A percentile compares a stretch with the other conserved stretches of the same genome.
Evolutionary conservation across 2,888 invertebrate species (phyloP).

Genomic region (Scaptomyza cyrtandrae): DNA sequence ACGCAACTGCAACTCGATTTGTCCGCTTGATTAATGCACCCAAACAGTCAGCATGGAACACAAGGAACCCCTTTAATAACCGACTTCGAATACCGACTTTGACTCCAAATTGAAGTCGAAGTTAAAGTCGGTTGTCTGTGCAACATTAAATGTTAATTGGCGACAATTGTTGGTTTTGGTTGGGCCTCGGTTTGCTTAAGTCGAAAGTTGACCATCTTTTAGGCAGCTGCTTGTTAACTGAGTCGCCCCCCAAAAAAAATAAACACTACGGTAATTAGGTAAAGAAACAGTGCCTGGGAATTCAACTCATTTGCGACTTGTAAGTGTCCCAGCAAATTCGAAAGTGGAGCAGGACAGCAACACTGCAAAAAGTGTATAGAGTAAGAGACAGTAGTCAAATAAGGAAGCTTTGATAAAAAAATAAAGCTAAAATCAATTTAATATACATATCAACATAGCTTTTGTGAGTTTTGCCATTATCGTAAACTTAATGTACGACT

Average conservation of each 20-base stretch:
- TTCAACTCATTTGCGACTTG: constrained; percentile 43
- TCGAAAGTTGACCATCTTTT: constrained; percentile 45
- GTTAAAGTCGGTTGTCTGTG: constrained; percentile 9
- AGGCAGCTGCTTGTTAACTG: constrained; percentile 50
- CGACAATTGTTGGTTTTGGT: constrained; percentile 72
- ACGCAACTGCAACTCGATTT: constrained; percentile 66
- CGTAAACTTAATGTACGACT: constrained; percentile 37
- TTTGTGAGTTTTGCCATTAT: constrained; percentile 34
- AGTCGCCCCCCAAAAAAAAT: constrained; percentile 7
- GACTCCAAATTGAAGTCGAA: constrained; percentile 1
- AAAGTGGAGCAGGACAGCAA: constrained; percentile 12
- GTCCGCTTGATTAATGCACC: constrained; percentile 70
- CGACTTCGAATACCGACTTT: constrained; percentile 1
- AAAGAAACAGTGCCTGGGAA: constrained; percentile 51
- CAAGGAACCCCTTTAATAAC: constrained; percentile 40
- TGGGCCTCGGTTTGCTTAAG: not conserved
- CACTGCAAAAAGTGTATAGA: too few species aligned
- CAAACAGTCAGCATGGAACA: constrained; percentile 15
- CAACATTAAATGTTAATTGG: constrained; percentile 61
- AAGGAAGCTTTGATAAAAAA: not conserved
- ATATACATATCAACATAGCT: constrained; percentile 20
- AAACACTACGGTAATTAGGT: constrained; percentile 55
- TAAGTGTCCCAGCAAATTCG: not conserved
- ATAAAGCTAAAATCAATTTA: constrained; percentile 28
- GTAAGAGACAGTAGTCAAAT: not conserved